Evolutionary conservation across 2,797 vertebrate species (phyloP).

Genomic region (Morelia viridis): DNA sequence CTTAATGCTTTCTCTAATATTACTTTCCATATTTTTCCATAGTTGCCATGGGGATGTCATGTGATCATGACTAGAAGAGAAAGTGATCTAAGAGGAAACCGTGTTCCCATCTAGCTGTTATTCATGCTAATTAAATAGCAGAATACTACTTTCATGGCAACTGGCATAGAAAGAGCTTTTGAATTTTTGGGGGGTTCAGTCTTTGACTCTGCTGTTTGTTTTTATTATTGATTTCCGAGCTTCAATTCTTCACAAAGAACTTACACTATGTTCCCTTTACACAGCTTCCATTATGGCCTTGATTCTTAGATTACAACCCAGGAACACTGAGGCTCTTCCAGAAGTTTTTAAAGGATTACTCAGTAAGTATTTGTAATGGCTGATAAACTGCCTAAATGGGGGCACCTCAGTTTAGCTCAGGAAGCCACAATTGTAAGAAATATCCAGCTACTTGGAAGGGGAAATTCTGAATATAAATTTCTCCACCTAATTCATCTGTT

Average conservation of each 20-base stretch:
- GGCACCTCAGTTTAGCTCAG: neutral
- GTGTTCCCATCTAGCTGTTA: conserved; percentile 25
- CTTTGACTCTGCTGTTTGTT: neutral
- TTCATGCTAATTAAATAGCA: conserved; percentile 38
- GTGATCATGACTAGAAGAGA: conserved; percentile 27
- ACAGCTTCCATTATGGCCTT: neutral
- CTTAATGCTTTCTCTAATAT: conserved; percentile 33
- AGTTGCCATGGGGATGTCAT: conserved; percentile 38
- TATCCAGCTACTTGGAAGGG: neutral
- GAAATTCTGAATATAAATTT: neutral
- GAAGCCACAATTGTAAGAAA: neutral
- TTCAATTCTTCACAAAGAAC: conserved; percentile 1
- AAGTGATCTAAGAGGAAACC: conserved; percentile 38
- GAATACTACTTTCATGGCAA: conserved; percentile 19
- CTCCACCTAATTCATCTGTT: neutral
- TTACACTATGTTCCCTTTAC: neutral
- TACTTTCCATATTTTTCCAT: conserved; percentile 33
- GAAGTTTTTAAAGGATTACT: neutral
- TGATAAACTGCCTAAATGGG: neutral
- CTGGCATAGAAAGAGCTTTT: neutral
- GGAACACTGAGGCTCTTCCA: neutral
- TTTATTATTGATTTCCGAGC: neutral
- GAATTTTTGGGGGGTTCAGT: neutral
- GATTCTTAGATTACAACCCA: neutral
- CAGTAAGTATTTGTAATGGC: neutral